Evolutionary conservation across 2,888 invertebrate genomes (phyloP), one percentile per base, ranked within the genome.

Genomic region (Tortricodes alternella): DNA sequence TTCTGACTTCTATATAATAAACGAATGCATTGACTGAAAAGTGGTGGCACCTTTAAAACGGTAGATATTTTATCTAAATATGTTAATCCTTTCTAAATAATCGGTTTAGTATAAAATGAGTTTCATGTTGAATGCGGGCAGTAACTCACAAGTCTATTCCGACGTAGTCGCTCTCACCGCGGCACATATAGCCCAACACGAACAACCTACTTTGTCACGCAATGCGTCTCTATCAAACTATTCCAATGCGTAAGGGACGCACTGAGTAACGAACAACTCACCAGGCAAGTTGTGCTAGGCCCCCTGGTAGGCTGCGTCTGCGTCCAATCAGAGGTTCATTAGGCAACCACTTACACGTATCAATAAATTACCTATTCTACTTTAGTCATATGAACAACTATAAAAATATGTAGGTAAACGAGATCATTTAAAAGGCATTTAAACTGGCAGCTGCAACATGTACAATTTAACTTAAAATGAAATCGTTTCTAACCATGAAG

Each of bases 351-450:
- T 56, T 37, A 13, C 49, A 15, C 29, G 29, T 72, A 70, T 73
- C 75, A 71, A 80, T 83, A 83, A 79, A 82, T 81, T 80, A 76
- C 78, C 70, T 70, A 65, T 66, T 67, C 18, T n/a, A 18, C 29
- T 9, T n/a, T 50, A 37, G 16, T 11, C 32, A 44, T 55, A 32
- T 13, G 3, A 46, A 32, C 29, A 29, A 39, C 46, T 43, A 13
- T 32, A 38, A 32, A 23, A 50, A 56, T 29, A 16, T 15, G 34
- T 43, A 37, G 43, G 49, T 11, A 23, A 37, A 55, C 21, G 41
- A 41, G 21, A 11, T 18, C 38, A 21, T 48, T 34, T 35, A 19
- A 43, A 43, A 19, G 19, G 11, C 21, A 2, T 37, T 13, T 1
- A 29, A 27, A 11, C 5, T n/a, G 5, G 29, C 29, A 29, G 29